phyloP scores from a whole-genome alignment of 2,888 invertebrate genomes.

The Macrophya annulata region DNA sequence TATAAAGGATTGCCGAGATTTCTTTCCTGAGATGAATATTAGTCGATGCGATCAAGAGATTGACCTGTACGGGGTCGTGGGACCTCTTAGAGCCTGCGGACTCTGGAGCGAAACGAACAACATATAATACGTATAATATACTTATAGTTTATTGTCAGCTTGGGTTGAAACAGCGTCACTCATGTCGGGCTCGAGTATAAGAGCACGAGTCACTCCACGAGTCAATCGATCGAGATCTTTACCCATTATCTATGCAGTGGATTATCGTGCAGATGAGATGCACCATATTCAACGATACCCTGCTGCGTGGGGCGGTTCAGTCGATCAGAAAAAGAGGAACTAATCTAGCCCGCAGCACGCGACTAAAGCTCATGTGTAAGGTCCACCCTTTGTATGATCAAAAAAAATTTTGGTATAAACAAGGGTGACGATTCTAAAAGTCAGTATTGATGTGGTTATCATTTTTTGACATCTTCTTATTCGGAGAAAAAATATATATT shows the following conservation, averaged over 20 bases:
- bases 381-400: neutral
- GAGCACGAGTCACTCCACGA: slow-evolving; percentile 23
- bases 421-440: neutral
- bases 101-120: slow-evolving; percentile 31
- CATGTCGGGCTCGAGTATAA: neutral
- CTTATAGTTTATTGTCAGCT: slow-evolving; percentile 17
- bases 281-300: slow-evolving; percentile 24
- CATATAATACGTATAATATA: slow-evolving; percentile 6
- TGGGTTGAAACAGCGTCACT: slow-evolving; percentile 6
- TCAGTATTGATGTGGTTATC: neutral
- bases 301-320: slow-evolving; percentile 20
- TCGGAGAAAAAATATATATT: neutral
- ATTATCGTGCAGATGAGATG: neutral
- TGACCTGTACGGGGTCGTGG: slow-evolving; percentile 30
- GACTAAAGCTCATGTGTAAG: neutral
- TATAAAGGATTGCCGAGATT: slow-evolving; percentile 13
- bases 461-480: neutral
- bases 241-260: slow-evolving; percentile 12
- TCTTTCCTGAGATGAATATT: slow-evolving; percentile 16
- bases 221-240: slow-evolving; percentile 1
- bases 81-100: slow-evolving; percentile 14
- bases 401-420: neutral
- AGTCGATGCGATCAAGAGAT: slow-evolving; percentile 44
- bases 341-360: slow-evolving; percentile 10
- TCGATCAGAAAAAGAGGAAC: slow-evolving; percentile 8